These are phyloP conservation scores for Rhopalosiphum maidis DNA, from an alignment of 1,140 invertebrate species.

Conservation along the genomic window DNA sequence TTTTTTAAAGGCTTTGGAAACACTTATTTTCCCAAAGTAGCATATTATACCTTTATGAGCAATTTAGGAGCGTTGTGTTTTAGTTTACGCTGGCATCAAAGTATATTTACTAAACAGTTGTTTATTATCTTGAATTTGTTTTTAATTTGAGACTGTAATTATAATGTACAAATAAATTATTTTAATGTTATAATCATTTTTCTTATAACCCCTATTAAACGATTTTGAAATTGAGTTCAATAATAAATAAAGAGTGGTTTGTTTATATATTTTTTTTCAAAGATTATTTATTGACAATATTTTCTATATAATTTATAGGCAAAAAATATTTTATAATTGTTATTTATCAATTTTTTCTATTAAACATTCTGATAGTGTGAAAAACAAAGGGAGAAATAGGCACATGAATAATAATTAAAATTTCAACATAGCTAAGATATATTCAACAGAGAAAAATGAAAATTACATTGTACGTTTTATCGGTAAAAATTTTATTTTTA, in stretches of 20 bases:
- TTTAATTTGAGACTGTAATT: not conserved
- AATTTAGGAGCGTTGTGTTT: too few relatives aligned
- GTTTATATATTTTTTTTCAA: too few relatives aligned
- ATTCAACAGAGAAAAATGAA: not conserved
- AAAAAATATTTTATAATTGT: too few relatives aligned
- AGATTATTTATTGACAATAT: too few relatives aligned
- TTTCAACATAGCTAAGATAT: not conserved
- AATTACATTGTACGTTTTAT: not conserved
- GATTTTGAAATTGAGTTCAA: not conserved
- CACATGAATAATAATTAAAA: not conserved
- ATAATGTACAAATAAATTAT: not conserved
- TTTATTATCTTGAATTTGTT: not conserved
- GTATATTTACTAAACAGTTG: not conserved
- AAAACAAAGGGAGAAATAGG: not conserved
- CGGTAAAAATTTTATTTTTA: not conserved
- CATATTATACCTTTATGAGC: too few relatives aligned
- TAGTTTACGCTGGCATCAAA: too few relatives aligned
- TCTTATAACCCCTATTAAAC: too few relatives aligned
- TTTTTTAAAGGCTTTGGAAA: too few relatives aligned
- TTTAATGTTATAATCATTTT: not conserved
- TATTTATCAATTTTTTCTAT: too few relatives aligned
- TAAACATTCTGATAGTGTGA: not conserved
- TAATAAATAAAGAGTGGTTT: not conserved
- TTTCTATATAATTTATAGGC: too few relatives aligned
- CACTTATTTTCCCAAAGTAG: too few relatives aligned